A percentile compares a stretch with the other conserved stretches of the same genome.
Conservation (phyloP, 2,797 vertebrate species). For the Gallinago stenura region DNA sequence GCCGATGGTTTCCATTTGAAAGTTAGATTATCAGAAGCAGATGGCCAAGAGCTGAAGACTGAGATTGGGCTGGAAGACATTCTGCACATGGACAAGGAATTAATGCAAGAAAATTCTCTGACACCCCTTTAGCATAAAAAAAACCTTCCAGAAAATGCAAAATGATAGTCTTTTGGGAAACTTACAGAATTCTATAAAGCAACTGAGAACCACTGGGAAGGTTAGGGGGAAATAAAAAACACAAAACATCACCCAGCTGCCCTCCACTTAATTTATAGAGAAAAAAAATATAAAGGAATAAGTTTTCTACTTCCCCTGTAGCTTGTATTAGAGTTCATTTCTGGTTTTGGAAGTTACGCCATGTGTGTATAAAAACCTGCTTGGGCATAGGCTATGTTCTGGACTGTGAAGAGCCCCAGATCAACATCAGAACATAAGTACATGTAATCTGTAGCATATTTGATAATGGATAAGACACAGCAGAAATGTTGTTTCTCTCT, state of each 20-base stretch:
- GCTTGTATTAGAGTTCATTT: background rate
- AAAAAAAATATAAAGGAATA: background rate
- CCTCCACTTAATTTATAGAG: background rate
- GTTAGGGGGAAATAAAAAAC: background rate
- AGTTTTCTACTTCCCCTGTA: background rate
- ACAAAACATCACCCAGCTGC: background rate
- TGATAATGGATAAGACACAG: background rate
- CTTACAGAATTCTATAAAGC: background rate
- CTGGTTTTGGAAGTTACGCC: background rate
- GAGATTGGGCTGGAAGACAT: background rate
- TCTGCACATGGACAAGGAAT: background rate
- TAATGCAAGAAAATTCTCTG: background rate
- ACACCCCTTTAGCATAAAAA: background rate
- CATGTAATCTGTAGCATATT: background rate
- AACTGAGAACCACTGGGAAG: background rate
- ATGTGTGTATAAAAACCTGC: background rate
- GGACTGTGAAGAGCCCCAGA: background rate
- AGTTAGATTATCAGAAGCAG: slow-evolving; percentile 32
- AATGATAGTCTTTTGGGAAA: background rate
- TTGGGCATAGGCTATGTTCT: background rate
- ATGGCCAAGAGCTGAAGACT: background rate
- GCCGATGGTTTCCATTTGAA: background rate
- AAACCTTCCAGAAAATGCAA: background rate
- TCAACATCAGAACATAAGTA: background rate
- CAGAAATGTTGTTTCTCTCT: background rate